Evolutionary conservation across 2,797 vertebrate genomes (phyloP).

Genomic region (Cygnus olor): DNA sequence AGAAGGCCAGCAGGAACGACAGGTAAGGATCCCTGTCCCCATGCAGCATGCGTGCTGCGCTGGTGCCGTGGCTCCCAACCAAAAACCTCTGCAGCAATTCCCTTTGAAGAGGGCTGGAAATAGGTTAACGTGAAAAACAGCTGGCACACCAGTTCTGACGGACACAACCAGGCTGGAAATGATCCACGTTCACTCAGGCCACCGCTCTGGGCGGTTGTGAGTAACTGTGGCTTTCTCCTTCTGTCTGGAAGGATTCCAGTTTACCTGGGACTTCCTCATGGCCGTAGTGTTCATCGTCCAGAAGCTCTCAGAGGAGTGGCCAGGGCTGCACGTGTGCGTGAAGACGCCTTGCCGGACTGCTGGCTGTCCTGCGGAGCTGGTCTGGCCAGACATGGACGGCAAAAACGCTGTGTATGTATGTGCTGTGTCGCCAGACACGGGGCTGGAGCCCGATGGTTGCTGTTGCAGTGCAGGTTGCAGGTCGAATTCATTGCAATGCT

Average conservation of each 20-base stretch:
- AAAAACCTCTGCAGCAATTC: background rate
- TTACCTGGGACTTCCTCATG: conserved; percentile 78
- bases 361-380: conserved; percentile 68
- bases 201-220: fast-evolving
- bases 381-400: conserved; percentile 77
- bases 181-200: background rate
- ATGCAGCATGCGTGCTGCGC: too few relatives aligned
- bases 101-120: background rate
- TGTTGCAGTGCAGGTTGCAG: fast-evolving
- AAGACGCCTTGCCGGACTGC: conserved; percentile 74
- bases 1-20: conserved; percentile 66
- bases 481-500: background rate
- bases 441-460: fast-evolving
- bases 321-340: conserved; percentile 73
- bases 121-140: background rate
- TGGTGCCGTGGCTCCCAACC: background rate
- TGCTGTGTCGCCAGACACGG: fast-evolving
- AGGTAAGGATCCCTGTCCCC: conserved; percentile 5
- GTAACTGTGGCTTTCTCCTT: background rate
- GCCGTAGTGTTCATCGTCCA: conserved; percentile 66
- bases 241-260: conserved; percentile 60
- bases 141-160: too few relatives aligned
- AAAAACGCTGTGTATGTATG: conserved; percentile 6
- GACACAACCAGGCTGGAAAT: fast-evolving
- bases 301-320: conserved; percentile 78